Evolutionary conservation across 2,888 invertebrate genomes (phyloP), one percentile per base, ranked within the genome.

Genomic region (Mylabris sibirica): DNA sequence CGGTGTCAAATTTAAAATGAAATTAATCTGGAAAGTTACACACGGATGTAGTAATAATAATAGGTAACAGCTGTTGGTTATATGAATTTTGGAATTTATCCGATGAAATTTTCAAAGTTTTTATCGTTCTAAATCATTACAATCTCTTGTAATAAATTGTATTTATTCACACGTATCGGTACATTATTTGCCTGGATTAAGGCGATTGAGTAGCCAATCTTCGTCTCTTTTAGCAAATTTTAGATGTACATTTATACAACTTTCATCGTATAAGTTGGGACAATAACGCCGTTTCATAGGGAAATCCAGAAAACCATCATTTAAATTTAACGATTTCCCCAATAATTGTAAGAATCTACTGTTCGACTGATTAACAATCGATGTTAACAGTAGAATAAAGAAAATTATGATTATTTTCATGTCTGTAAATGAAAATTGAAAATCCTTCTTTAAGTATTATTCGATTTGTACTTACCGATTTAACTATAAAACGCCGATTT

Each of bases 191-290:
- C 66, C 64, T 12, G 66, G 64, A 24, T 24, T 66, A 0, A 17
- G 22, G 49, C 49, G 35, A 5, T 60, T 49, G 5, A 3, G 60
- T 9, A 66, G 17, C 64, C 66, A 69, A 6, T 49, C 49, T 49
- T 69, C 61, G 60, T 69, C 66, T 3, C 11, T 22, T 9, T 35
- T 63, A 60, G 57, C 63, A 8, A 41, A 35, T 6, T 26, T 12
- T 14, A 64, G 11, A 11, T 62, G 61, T 0, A 34, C 41, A 53
- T 69, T 69, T 22, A 60, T n/a, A 35, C 69, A 69, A 17, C 69
- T 57, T 41, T 69, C 66, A 44, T 69, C 69, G 24, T 63, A 69
- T 17, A 44, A 22, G 34, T 69, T 69, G 2, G 53, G 41, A 59
- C 69, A 69, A 24, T 30, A 8, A 6, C 30, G 30, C 30, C 66